Percentiles rank a stretch among this genome's conserved stretches.
These are phyloP conservation scores for Poeciliopsis turrubarensis DNA, from an alignment of 2,113 vertebrate genomes.

Conservation along the genomic window DNA sequence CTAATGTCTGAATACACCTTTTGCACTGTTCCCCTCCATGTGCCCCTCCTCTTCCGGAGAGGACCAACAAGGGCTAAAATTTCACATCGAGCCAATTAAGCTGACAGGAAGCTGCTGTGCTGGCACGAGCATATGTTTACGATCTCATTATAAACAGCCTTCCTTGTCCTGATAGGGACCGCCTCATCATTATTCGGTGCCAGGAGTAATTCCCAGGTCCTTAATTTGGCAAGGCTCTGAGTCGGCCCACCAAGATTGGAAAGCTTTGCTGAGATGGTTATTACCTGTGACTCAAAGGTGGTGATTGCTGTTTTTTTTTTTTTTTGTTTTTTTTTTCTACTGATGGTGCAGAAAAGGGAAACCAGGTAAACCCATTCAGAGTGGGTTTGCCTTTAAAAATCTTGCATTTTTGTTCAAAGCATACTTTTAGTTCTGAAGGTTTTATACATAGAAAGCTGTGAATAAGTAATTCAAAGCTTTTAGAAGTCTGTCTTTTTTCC, in stretches of 20 bases:
- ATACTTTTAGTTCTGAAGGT: background rate
- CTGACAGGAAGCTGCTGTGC: constrained; percentile 56
- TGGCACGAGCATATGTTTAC: constrained; percentile 73
- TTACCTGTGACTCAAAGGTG: constrained; percentile 50
- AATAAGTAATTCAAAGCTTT: background rate
- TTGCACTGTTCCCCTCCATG: constrained; percentile 12
- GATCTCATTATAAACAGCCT: constrained; percentile 71
- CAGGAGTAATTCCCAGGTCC: constrained; percentile 61
- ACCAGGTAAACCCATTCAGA: background rate
- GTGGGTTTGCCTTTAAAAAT: background rate
- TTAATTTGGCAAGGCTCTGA: constrained; percentile 64
- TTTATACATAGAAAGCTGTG: background rate
- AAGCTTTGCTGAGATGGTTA: constrained; percentile 36
- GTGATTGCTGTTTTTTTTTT: constrained; percentile 11
- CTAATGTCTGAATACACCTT: constrained; percentile 32
- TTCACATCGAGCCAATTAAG: constrained; percentile 71
- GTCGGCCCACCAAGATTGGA: constrained; percentile 30
- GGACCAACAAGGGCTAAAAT: constrained; percentile 46
- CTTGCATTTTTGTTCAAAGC: background rate
- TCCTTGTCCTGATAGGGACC: constrained; percentile 56
- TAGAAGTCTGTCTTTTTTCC: background rate
- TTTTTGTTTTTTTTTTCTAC: background rate
- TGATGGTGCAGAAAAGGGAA: background rate
- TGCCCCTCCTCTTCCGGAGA: constrained; percentile 29
- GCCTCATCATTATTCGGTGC: constrained; percentile 62